phyloP scores from a whole-genome alignment of 2,888 invertebrate genomes.

The Tetanocera ferruginea region DNA sequence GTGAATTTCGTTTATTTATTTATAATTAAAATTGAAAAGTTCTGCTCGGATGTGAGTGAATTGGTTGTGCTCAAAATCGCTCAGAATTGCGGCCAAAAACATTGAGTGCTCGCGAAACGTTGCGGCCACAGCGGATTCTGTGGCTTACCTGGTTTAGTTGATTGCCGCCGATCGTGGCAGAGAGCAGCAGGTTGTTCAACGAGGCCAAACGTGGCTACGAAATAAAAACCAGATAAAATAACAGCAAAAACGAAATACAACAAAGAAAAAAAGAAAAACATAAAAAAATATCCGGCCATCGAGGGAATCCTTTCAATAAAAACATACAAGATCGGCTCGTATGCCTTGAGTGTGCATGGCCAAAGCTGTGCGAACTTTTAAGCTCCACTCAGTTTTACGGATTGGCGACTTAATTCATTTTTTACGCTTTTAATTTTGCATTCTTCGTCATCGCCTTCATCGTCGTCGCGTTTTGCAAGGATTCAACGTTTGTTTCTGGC shows the following conservation, averaged over 20 bases:
- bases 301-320: background rate
- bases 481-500: background rate
- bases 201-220: background rate
- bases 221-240: background rate
- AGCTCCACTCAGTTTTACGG: slow-evolving; percentile 20
- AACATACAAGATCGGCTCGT: background rate
- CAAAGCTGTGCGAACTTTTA: slow-evolving; percentile 3
- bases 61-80: slow-evolving; percentile 16
- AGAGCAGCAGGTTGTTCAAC: slow-evolving; percentile 30
- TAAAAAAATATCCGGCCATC: background rate
- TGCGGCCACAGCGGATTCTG: background rate
- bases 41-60: slow-evolving; percentile 15
- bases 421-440: slow-evolving; percentile 45
- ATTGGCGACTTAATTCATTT: slow-evolving; percentile 50
- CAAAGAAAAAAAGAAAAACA: background rate
- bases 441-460: background rate
- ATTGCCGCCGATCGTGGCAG: slow-evolving; percentile 34
- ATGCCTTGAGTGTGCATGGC: background rate
- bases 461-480: background rate
- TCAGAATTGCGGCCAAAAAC: slow-evolving; percentile 23
- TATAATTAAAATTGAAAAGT: slow-evolving; percentile 29
- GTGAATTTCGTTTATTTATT: slow-evolving; percentile 15
- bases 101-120: slow-evolving; percentile 9
- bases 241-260: background rate
- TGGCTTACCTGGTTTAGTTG: slow-evolving; percentile 30